Evolutionary conservation across 2,888 invertebrate species (phyloP).

Genomic region (Digitonthophagus gazella): DNA sequence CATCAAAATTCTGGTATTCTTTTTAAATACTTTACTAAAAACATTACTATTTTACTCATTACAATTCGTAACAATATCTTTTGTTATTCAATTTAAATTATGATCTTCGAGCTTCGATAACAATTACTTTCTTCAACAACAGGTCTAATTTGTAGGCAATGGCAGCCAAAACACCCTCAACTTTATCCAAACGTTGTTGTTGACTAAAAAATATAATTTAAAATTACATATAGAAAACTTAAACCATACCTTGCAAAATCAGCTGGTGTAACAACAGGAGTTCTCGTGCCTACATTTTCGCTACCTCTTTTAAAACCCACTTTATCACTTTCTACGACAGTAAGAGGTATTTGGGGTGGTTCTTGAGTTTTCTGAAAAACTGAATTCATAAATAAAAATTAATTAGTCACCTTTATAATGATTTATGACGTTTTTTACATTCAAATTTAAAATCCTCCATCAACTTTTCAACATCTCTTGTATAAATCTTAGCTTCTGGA

Average conservation of each 20-base stretch:
- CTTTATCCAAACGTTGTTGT: constrained; percentile 41
- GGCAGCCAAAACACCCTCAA: constrained; percentile 37
- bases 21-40: too few species aligned
- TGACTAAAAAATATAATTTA: constrained; percentile 38
- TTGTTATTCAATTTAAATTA: too few species aligned
- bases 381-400: neutral
- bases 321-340: neutral
- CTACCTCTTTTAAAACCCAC: neutral
- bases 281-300: neutral
- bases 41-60: too few species aligned
- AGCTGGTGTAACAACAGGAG: constrained; percentile 34
- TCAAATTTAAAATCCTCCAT: constrained; percentile 18
- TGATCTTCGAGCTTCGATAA: constrained; percentile 29
- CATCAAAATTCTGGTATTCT: too few species aligned
- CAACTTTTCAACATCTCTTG: constrained; percentile 38
- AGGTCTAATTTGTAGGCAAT: constrained; percentile 37
- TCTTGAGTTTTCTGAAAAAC: neutral
- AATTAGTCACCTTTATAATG: too few species aligned
- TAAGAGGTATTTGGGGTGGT: neutral
- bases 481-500: constrained; percentile 41
- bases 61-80: too few species aligned
- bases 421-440: too few species aligned
- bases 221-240: neutral
- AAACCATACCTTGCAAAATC: constrained; percentile 41
- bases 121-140: constrained; percentile 31